phyloP scores from a whole-genome alignment of 2,888 invertebrate species.

The Netelia melanura region DNA sequence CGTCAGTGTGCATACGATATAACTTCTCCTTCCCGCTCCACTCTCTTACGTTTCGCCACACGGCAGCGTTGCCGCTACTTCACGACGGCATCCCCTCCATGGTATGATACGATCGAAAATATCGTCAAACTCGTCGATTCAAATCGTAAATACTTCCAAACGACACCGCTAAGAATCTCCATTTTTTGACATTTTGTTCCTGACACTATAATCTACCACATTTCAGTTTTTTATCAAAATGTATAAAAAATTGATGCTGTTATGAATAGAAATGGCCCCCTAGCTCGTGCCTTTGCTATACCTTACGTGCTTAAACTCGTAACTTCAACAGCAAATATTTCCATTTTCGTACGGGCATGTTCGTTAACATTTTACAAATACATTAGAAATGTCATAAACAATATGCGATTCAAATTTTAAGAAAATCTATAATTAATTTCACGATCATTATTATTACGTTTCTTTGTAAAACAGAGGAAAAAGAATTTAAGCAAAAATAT shows the following conservation, averaged over 20 bases:
- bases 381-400: not conserved
- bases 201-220: not conserved
- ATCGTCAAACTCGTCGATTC: not conserved
- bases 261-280: constrained; percentile 3
- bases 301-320: not conserved
- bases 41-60: not conserved
- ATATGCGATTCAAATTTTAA: not conserved
- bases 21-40: too few relatives aligned
- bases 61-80: constrained; percentile 16
- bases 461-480: not conserved
- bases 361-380: not conserved
- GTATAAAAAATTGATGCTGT: not conserved
- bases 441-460: too few relatives aligned
- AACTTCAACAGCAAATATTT: constrained; percentile 4
- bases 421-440: not conserved
- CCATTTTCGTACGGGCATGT: not conserved
- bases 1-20: not conserved
- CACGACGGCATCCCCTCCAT: constrained; percentile 16
- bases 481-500: not conserved
- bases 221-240: constrained; percentile 7
- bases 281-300: not conserved
- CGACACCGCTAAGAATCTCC: not conserved
- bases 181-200: constrained; percentile 7
- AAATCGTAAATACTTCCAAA: not conserved
- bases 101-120: constrained; percentile 6